Evolutionary conservation across 2,113 vertebrate genomes (phyloP).

Genomic region (Ptilorrhoa leucosticta): DNA sequence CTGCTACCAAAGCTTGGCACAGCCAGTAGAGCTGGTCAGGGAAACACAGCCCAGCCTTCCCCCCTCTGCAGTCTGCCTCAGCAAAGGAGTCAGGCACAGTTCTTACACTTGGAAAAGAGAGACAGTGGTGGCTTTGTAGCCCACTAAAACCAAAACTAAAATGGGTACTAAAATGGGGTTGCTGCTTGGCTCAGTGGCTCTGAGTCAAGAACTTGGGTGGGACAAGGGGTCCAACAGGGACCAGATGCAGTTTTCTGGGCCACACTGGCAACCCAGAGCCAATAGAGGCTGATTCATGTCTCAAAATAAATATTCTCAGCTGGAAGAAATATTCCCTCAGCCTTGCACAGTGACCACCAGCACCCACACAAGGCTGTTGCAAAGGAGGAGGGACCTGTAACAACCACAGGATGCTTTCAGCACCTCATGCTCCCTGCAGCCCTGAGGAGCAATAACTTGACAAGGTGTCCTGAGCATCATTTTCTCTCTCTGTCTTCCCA

Average conservation of each 20-base stretch:
- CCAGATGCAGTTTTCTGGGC: neutral
- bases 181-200: neutral
- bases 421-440: neutral
- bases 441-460: neutral
- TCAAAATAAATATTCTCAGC: neutral
- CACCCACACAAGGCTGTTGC: neutral
- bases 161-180: neutral
- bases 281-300: neutral
- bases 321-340: neutral
- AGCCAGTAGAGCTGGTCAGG: neutral
- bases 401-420: neutral
- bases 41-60: neutral
- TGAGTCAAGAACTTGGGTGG: neutral
- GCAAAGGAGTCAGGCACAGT: neutral
- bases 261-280: neutral
- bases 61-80: neutral
- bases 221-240: neutral
- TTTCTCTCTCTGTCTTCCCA: neutral
- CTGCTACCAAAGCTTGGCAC: neutral
- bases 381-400: neutral
- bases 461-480: neutral
- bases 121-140: fast-evolving
- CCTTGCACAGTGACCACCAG: neutral
- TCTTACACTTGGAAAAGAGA: neutral
- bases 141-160: neutral